Conservation (phyloP, 1,140 invertebrate species). For the Rhynchophorus ferrugineus region DNA sequence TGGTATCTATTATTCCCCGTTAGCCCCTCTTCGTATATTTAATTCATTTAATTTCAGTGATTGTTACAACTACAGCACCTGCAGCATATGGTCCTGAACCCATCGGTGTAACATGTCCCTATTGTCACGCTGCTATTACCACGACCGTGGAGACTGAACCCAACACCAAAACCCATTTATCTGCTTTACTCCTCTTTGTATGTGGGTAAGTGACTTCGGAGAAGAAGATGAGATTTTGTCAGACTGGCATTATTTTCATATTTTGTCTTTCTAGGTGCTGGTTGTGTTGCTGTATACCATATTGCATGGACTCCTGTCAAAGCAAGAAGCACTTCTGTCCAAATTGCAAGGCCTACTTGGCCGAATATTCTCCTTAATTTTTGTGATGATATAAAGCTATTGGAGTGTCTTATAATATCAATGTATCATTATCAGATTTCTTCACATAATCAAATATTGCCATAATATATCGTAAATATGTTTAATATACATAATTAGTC, state of each 20-base stretch:
- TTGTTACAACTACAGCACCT: neutral
- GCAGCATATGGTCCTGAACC: neutral
- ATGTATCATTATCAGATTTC: no score
- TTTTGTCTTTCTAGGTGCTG: neutral
- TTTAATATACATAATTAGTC: no score
- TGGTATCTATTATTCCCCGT: no score
- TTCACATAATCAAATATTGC: no score
- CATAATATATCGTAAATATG: no score
- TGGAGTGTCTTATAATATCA: no score
- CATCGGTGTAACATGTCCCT: neutral
- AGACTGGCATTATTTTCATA: no score
- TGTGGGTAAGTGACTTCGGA: no score
- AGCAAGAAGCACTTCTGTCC: neutral
- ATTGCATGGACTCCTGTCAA: neutral
- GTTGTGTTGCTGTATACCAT: neutral
- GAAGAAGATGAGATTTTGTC: no score
- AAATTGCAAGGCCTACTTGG: neutral
- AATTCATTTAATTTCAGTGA: neutral
- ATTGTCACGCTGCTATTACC: neutral
- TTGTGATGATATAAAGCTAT: no score
- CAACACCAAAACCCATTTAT: neutral
- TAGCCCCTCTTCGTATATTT: no score
- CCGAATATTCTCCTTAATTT: no score
- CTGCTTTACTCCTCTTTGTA: neutral
- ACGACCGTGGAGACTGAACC: neutral